Evolutionary conservation across 2,113 vertebrate genomes (phyloP).

Genomic region (Mirounga angustirostris): DNA sequence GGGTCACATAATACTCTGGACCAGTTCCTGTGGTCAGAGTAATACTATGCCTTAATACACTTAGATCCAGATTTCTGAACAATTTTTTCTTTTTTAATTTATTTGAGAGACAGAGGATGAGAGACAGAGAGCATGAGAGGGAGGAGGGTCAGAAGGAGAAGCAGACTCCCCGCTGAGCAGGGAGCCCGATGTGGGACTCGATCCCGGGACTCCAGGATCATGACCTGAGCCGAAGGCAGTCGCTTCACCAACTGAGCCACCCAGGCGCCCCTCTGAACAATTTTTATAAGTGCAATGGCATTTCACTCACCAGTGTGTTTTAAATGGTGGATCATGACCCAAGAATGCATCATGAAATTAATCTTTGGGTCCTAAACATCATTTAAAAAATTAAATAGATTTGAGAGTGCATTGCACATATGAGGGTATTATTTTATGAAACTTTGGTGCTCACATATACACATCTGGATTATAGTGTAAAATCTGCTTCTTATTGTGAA

Average conservation of each 20-base stretch:
- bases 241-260: too few species aligned
- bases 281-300: constrained; percentile 5
- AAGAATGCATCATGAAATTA: constrained; percentile 36
- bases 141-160: too few species aligned
- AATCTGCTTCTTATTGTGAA: constrained; percentile 24
- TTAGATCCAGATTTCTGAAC: constrained; percentile 35
- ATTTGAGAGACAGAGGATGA: too few species aligned
- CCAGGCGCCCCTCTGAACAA: background rate
- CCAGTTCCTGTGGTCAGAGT: constrained; percentile 1
- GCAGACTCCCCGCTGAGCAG: too few species aligned
- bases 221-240: too few species aligned
- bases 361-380: background rate
- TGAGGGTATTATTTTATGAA: background rate
- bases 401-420: constrained; percentile 13
- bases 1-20: constrained; percentile 9
- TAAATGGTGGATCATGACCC: background rate
- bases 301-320: constrained; percentile 51
- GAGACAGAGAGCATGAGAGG: too few species aligned
- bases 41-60: background rate
- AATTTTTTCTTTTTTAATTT: background rate
- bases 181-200: too few species aligned
- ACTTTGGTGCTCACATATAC: background rate
- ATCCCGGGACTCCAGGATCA: too few species aligned
- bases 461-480: background rate
- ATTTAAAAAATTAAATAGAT: constrained; percentile 7